These are phyloP conservation scores for Ameiurus melas DNA, from an alignment of 2,113 vertebrate species.

Conservation along the genomic window DNA sequence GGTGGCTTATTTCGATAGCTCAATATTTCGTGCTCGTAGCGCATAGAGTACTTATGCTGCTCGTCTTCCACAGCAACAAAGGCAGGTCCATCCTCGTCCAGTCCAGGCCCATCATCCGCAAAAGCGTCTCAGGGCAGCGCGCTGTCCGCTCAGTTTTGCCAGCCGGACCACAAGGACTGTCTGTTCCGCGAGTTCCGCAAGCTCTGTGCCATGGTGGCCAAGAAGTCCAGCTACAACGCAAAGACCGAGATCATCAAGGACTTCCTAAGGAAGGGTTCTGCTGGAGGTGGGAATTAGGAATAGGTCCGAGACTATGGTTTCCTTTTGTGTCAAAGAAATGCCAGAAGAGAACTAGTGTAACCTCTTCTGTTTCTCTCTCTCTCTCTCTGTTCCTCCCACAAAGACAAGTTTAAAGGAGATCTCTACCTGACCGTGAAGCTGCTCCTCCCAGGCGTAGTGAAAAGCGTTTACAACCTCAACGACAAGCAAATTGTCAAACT, in stretches of 20 bases:
- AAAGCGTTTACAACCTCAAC: constrained; percentile 97
- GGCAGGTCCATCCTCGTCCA: constrained; percentile 67
- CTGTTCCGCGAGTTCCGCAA: constrained; percentile 92
- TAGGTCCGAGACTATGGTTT: neutral
- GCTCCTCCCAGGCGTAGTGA: constrained; percentile 91
- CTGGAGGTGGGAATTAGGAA: constrained; percentile 76
- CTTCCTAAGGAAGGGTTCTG: constrained; percentile 86
- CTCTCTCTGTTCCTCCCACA: neutral
- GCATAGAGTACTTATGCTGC: neutral
- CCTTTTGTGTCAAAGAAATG: neutral
- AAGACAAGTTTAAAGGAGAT: constrained; percentile 94
- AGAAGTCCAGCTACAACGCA: constrained; percentile 89
- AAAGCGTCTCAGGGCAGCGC: constrained; percentile 62
- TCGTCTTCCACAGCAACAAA: constrained; percentile 64
- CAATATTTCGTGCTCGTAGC: neutral
- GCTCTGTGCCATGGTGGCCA: constrained; percentile 88
- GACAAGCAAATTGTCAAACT: constrained; percentile 99
- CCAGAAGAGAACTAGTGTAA: neutral
- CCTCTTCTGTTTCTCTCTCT: neutral
- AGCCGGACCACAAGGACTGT: constrained; percentile 91
- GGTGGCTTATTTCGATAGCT: neutral
- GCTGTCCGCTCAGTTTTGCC: constrained; percentile 78
- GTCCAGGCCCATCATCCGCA: constrained; percentile 62
- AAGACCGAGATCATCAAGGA: constrained; percentile 96
- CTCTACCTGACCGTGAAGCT: constrained; percentile 93